phyloP scores from a whole-genome alignment of 2,113 vertebrate genomes.

The Fregetta grallaria region DNA sequence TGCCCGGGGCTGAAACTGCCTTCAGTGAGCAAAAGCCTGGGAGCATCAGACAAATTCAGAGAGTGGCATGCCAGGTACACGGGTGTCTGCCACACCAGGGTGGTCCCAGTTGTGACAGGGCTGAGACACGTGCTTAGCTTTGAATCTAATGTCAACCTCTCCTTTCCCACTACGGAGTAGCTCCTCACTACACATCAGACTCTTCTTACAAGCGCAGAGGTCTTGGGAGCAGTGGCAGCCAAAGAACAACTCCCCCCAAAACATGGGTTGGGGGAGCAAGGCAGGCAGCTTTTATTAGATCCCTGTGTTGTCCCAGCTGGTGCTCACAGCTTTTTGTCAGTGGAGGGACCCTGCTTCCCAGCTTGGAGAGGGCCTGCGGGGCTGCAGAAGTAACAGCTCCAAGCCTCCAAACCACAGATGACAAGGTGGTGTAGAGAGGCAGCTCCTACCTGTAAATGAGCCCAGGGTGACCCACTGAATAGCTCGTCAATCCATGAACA shows the following conservation, averaged over 20 bases:
- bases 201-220: background rate
- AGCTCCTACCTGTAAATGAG: background rate
- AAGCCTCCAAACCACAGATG: no score
- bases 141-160: background rate
- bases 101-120: background rate
- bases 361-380: background rate
- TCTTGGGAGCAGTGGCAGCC: background rate
- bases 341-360: background rate
- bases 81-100: background rate
- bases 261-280: background rate
- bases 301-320: background rate
- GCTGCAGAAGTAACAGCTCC: background rate
- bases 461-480: background rate
- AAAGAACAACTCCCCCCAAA: background rate
- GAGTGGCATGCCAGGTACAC: accelerated
- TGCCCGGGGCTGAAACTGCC: background rate
- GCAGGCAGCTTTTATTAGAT: background rate
- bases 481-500: background rate
- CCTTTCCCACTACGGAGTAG: background rate
- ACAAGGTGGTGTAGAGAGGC: background rate
- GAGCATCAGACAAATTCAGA: background rate
- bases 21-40: background rate
- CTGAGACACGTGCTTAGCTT: background rate
- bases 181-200: background rate
- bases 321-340: background rate